Percentiles rank a stretch among this genome's conserved stretches.
Evolutionary conservation across 2,888 invertebrate species (phyloP).

Genomic region (Matsumyia berberina): DNA sequence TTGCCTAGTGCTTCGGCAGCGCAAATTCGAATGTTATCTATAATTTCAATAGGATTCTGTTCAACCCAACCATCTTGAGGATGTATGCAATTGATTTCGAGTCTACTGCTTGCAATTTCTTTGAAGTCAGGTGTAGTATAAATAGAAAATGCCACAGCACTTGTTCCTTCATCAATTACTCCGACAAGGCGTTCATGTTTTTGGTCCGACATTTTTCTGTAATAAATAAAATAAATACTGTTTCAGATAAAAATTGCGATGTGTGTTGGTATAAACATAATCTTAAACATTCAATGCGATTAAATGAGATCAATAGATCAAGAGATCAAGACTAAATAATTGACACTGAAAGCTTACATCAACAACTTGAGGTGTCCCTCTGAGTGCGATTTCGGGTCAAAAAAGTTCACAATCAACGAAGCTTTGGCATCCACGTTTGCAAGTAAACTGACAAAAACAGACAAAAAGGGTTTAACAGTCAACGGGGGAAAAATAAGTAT

Average conservation of each 20-base stretch:
- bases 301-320: too few species aligned
- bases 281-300: too few species aligned
- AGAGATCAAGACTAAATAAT: too few species aligned
- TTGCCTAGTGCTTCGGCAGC: constrained; percentile 90
- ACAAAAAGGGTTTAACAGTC: too few species aligned
- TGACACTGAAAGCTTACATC: too few species aligned
- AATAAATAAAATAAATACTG: constrained; percentile 15
- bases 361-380: too few species aligned
- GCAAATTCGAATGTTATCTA: constrained; percentile 91
- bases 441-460: too few species aligned
- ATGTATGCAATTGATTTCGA: constrained; percentile 91
- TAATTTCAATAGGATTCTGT: constrained; percentile 94
- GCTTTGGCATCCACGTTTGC: too few species aligned
- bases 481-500: too few species aligned
- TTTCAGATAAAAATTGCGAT: background rate
- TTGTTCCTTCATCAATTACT: constrained; percentile 98
- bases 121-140: constrained; percentile 91
- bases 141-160: constrained; percentile 92
- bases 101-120: constrained; percentile 91
- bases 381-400: too few species aligned
- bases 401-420: too few species aligned
- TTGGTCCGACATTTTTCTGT: constrained; percentile 66
- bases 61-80: constrained; percentile 98
- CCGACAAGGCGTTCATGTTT: constrained; percentile 87
- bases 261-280: too few species aligned